Evolutionary conservation across 2,888 invertebrate genomes (phyloP).

Genomic region (Sphaerophoria taeniata): DNA sequence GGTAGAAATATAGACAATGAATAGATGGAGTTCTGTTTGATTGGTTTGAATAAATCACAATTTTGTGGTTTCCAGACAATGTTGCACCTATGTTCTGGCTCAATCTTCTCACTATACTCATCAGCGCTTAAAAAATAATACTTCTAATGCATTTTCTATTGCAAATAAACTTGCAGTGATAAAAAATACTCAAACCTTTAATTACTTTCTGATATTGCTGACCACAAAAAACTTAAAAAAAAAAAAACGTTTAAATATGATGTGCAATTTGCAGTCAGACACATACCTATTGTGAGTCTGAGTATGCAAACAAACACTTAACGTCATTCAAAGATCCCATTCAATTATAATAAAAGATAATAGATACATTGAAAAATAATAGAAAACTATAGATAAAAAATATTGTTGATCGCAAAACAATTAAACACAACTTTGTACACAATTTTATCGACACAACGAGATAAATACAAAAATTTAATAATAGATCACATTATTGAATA

Average conservation of each 20-base stretch:
- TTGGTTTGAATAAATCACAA: too few species aligned
- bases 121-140: background rate
- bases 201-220: too few species aligned
- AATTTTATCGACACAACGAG: slow-evolving; percentile 46
- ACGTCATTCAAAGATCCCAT: slow-evolving; percentile 7
- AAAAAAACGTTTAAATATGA: slow-evolving; percentile 32
- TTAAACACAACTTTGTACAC: slow-evolving; percentile 67
- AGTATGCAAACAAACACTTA: slow-evolving; percentile 40
- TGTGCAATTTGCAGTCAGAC: slow-evolving; percentile 39
- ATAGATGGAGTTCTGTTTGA: too few species aligned
- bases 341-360: slow-evolving; percentile 8
- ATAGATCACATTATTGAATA: slow-evolving; percentile 28
- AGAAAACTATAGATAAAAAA: slow-evolving; percentile 43
- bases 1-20: too few species aligned
- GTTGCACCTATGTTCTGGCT: background rate
- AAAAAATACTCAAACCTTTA: too few species aligned
- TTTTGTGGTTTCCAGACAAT: background rate
- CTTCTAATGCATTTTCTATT: background rate
- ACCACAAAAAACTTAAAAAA: background rate
- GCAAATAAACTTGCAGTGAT: background rate
- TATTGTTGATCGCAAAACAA: slow-evolving; percentile 57
- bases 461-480: slow-evolving; percentile 27
- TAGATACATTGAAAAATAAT: slow-evolving; percentile 40
- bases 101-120: slow-evolving; percentile 4
- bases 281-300: slow-evolving; percentile 52